Percentiles rank a stretch among this genome's conserved stretches.
phyloP scores from a whole-genome alignment of 2,888 invertebrate species.

The Aromia moschata region DNA sequence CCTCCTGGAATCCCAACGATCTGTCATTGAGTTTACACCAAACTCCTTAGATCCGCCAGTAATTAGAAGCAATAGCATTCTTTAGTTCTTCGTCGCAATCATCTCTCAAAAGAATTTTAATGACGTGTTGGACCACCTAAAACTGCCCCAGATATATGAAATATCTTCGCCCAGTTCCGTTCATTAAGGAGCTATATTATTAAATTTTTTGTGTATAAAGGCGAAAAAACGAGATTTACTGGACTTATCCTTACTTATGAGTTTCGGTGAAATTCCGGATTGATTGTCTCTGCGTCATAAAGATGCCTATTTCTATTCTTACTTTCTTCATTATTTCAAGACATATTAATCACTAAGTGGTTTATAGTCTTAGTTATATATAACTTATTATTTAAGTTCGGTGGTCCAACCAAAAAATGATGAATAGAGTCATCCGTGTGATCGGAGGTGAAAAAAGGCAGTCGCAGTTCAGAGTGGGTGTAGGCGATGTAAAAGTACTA shows the following conservation, averaged over 20 bases:
- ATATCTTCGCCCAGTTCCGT: slow-evolving; percentile 28
- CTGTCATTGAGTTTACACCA: slow-evolving; percentile 61
- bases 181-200: slow-evolving; percentile 18
- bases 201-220: slow-evolving; percentile 21
- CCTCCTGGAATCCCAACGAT: slow-evolving; percentile 59
- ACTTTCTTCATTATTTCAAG: too few species aligned
- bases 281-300: too few species aligned
- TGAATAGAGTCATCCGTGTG: too few species aligned
- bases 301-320: too few species aligned
- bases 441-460: too few species aligned
- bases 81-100: slow-evolving; percentile 48
- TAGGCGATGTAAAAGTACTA: too few species aligned
- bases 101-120: slow-evolving; percentile 46
- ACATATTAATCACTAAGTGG: too few species aligned
- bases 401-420: too few species aligned
- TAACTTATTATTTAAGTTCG: too few species aligned
- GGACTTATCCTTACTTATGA: neutral
- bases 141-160: slow-evolving; percentile 32
- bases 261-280: neutral
- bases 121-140: slow-evolving; percentile 40
- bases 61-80: slow-evolving; percentile 52
- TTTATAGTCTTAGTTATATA: too few species aligned
- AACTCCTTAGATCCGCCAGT: slow-evolving; percentile 46
- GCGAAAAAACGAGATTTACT: neutral
- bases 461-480: too few species aligned